Conservation (phyloP, 1,140 invertebrate genomes). For the Cardiocondyla obscurior region DNA sequence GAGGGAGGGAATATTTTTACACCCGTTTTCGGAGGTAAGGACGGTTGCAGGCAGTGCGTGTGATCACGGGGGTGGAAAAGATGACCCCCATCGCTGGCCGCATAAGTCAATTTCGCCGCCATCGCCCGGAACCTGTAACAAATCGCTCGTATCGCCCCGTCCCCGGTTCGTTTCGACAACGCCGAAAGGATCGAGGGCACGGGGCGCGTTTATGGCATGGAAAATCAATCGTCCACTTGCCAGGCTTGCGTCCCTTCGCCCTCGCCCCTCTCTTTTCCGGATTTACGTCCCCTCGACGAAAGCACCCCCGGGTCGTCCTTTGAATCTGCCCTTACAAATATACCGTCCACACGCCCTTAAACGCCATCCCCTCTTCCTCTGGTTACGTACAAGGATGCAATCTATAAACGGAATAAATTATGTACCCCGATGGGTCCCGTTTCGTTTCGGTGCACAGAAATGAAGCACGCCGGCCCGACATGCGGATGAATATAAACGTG, state of each 20-base stretch:
- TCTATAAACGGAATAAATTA: constrained; percentile 72
- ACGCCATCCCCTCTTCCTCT: constrained; percentile 7
- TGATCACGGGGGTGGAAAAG: constrained; percentile 28
- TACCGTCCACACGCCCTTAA: constrained; percentile 55
- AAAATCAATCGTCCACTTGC: constrained; percentile 71
- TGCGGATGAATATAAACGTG: constrained; percentile 34
- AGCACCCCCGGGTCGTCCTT: not conserved
- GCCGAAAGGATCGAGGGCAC: constrained; percentile 9
- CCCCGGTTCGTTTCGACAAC: constrained; percentile 48
- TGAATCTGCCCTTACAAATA: constrained; percentile 67
- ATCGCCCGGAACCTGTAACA: constrained; percentile 59
- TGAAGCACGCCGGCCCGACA: not conserved
- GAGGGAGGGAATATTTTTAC: constrained; percentile 34
- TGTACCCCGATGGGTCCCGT: constrained; percentile 59
- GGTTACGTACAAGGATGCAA: constrained; percentile 36
- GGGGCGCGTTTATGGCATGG: constrained; percentile 50
- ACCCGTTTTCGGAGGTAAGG: not conserved
- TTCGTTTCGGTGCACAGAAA: constrained; percentile 38
- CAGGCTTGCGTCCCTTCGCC: not conserved
- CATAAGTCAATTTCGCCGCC: constrained; percentile 61
- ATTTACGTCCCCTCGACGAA: constrained; percentile 11
- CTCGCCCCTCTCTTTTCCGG: constrained; percentile 7
- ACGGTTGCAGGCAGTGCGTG: not conserved
- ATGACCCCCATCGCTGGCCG: not conserved
- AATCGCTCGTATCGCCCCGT: constrained; percentile 62